Percentiles rank a stretch among this genome's conserved stretches.
Conservation (phyloP, 2,113 vertebrate species). For the Callipepla squamata region DNA sequence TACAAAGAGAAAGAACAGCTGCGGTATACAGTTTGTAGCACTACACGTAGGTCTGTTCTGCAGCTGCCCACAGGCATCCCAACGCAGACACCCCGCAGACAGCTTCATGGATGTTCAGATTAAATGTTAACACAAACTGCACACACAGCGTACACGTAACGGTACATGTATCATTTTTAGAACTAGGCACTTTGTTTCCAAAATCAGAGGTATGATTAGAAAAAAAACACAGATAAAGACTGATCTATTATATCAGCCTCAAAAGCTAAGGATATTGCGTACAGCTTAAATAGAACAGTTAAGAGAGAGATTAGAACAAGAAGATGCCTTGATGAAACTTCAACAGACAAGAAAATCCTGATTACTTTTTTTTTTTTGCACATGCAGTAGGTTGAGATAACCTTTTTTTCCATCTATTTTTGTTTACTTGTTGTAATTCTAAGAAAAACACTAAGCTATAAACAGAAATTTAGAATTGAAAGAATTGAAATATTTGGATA, state of each 20-base stretch:
- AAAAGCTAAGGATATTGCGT: neutral
- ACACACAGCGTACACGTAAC: neutral
- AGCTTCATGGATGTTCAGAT: neutral
- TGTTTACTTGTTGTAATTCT: neutral
- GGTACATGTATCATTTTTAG: neutral
- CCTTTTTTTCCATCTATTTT: neutral
- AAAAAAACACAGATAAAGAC: neutral
- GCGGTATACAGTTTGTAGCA: neutral
- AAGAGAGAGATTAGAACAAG: neutral
- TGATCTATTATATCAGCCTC: neutral
- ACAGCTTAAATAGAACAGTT: neutral
- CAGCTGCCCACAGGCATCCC: neutral
- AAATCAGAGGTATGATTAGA: neutral
- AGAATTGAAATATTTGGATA: rapidly evolving
- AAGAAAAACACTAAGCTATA: neutral
- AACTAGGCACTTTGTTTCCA: neutral
- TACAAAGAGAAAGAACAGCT: neutral
- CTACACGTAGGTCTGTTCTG: neutral
- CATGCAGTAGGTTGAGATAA: neutral
- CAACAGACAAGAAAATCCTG: neutral
- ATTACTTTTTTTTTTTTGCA: neutral
- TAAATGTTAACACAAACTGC: neutral
- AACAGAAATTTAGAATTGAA: neutral
- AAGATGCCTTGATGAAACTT: neutral
- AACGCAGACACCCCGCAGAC: neutral